These are phyloP conservation scores for Drosophila robusta DNA, from an alignment of 2,888 invertebrate species.

Conservation along the genomic window DNA sequence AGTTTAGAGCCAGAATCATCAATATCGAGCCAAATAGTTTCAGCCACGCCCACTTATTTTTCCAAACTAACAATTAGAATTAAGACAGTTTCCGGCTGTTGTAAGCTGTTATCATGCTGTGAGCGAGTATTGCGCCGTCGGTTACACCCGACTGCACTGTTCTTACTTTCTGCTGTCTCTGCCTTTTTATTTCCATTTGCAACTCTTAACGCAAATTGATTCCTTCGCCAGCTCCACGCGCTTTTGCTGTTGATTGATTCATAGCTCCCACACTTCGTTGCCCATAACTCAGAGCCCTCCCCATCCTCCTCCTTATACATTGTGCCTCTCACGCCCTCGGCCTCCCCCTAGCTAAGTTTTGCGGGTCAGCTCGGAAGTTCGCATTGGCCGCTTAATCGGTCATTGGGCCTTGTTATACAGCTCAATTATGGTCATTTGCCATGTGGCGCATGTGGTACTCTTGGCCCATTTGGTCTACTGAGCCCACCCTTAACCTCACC, in stretches of 20 bases:
- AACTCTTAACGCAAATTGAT: constrained; percentile 36
- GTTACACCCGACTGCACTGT: too few species aligned
- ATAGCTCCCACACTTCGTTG: constrained; percentile 1
- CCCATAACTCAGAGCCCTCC: constrained; percentile 7
- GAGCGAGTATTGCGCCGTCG: too few species aligned
- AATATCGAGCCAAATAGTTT: too few species aligned
- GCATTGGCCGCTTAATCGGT: constrained; percentile 68
- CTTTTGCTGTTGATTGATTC: constrained; percentile 38
- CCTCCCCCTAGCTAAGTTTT: background rate
- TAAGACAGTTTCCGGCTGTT: too few species aligned
- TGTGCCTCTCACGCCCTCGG: background rate
- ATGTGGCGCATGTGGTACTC: constrained; percentile 67
- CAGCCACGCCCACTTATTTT: too few species aligned
- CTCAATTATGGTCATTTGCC: constrained; percentile 79
- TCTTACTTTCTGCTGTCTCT: background rate
- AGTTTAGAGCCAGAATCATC: too few species aligned
- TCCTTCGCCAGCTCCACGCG: constrained; percentile 7
- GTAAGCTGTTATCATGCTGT: too few species aligned
- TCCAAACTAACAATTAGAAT: too few species aligned
- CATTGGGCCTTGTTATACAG: constrained; percentile 80
- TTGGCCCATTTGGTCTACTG: constrained; percentile 17
- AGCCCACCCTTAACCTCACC: constrained; percentile 35
- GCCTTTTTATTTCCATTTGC: background rate
- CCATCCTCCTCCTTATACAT: too few species aligned
- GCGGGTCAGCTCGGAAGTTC: constrained; percentile 34